phyloP scores from a whole-genome alignment of 2,888 invertebrate species.

The Entomobrya proxima region DNA sequence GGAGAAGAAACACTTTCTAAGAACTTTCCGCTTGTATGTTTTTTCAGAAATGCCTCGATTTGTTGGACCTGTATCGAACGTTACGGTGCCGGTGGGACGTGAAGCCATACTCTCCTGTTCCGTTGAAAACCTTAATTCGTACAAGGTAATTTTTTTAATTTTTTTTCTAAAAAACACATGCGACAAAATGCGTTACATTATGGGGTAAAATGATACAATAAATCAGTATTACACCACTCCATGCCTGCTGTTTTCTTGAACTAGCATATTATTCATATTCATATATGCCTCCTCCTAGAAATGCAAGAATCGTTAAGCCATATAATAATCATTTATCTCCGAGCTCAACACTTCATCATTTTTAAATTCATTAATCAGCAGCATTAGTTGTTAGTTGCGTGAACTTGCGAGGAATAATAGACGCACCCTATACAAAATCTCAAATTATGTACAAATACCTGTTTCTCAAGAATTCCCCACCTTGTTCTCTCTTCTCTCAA shows the following conservation, averaged over 20 bases:
- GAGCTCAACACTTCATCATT: conserved; percentile 59
- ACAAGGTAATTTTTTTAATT: conserved; percentile 82
- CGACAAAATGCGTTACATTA: neutral
- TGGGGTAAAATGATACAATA: neutral
- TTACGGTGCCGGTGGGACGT: conserved; percentile 89
- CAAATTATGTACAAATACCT: conserved; percentile 8
- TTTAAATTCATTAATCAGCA: conserved; percentile 63
- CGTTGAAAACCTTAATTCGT: conserved; percentile 88
- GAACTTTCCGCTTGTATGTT: conserved; percentile 68
- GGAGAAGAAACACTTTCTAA: conserved; percentile 11
- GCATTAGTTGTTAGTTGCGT: conserved; percentile 42
- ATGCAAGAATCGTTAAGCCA: conserved; percentile 42
- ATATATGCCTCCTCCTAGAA: neutral
- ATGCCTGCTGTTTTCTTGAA: neutral
- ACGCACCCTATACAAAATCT: neutral
- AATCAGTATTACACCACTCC: neutral
- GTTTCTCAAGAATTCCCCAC: conserved; percentile 20
- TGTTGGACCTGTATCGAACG: conserved; percentile 88
- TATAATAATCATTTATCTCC: conserved; percentile 55
- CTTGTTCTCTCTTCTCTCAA: neutral
- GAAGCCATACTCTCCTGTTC: conserved; percentile 89
- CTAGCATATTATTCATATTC: neutral
- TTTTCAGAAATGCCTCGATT: conserved; percentile 88
- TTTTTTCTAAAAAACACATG: neutral
- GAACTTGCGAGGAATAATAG: conserved; percentile 34